Conservation (phyloP, 2,113 vertebrate genomes). For the Dipodomys stephensi region DNA sequence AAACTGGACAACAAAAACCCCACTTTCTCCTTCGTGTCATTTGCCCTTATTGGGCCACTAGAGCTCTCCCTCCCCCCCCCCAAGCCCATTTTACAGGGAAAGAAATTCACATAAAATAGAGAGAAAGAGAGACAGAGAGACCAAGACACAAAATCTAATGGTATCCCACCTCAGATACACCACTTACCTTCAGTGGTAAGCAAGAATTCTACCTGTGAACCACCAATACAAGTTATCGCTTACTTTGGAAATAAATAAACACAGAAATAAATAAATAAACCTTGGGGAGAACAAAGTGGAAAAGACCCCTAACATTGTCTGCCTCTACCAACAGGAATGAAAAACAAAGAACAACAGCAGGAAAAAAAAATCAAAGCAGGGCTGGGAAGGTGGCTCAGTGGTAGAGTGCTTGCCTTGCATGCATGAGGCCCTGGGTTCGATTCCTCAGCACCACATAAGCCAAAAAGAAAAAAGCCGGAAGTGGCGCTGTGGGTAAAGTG, state of each 20-base stretch:
- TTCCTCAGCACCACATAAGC: no score
- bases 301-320: background rate
- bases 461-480: no score
- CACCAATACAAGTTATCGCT: background rate
- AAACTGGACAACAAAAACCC: background rate
- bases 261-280: background rate
- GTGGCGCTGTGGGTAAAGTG: no score
- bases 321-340: background rate
- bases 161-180: background rate
- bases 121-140: background rate
- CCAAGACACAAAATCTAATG: background rate
- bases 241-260: background rate
- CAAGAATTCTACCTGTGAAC: background rate
- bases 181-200: background rate
- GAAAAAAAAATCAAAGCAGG: slow-evolving; percentile 18
- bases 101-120: background rate
- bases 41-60: background rate
- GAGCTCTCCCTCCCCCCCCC: background rate
- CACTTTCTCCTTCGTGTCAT: background rate
- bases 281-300: background rate
- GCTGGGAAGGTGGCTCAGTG: no score
- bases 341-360: background rate
- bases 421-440: no score
- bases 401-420: no score
- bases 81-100: background rate